Conservation (phyloP, 2,888 invertebrate genomes). For the Pachliopta kotzebuea region DNA sequence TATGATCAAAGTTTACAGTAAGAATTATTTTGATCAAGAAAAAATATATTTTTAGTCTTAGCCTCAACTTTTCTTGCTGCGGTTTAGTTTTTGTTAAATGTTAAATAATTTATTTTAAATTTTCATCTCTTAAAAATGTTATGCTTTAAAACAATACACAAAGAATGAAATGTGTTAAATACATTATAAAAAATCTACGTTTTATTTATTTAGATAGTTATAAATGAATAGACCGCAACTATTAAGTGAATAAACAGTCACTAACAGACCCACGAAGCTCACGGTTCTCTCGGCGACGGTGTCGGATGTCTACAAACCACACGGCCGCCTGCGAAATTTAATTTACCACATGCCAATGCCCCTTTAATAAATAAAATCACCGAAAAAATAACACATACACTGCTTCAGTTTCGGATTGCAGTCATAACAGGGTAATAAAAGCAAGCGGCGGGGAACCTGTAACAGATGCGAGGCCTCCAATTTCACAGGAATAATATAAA, state of each 20-base stretch:
- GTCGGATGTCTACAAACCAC: constrained; percentile 40
- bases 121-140: no score
- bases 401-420: constrained; percentile 59
- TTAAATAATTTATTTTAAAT: no score
- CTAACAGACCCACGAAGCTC: background rate
- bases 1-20: no score
- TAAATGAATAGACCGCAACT: background rate
- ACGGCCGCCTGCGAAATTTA: constrained; percentile 48
- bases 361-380: constrained; percentile 59
- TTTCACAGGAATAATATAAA: constrained; percentile 61
- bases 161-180: no score
- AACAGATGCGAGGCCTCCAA: constrained; percentile 67
- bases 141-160: no score
- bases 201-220: no score
- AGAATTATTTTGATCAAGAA: no score
- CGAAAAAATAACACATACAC: constrained; percentile 43
- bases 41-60: no score
- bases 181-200: no score
- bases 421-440: constrained; percentile 70
- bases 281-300: constrained; percentile 9
- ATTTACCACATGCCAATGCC: constrained; percentile 42
- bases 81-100: no score
- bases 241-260: constrained; percentile 5
- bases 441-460: constrained; percentile 47
- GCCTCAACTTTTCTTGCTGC: no score